These are phyloP conservation scores for Ischnura elegans DNA, from an alignment of 2,888 invertebrate species.

Conservation along the genomic window DNA sequence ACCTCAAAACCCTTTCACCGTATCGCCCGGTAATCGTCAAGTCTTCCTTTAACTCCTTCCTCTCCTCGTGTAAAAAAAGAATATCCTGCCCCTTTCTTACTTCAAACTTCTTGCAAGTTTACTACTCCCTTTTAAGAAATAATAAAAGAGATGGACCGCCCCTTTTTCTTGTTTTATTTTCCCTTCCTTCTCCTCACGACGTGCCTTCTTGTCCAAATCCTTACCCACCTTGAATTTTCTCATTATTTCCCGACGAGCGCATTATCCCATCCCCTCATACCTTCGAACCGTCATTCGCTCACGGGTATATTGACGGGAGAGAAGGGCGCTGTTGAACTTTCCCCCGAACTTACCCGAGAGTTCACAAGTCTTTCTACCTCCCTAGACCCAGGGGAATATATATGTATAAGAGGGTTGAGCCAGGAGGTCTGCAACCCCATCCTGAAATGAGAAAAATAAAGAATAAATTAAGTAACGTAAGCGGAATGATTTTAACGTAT, in stretches of 20 bases:
- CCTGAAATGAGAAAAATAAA: no score
- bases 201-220: constrained; percentile 9
- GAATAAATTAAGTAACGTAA: no score
- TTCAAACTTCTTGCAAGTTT: neutral
- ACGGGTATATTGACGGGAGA: constrained; percentile 10
- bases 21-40: neutral
- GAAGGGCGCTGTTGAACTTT: neutral
- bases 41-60: neutral
- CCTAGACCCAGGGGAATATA: no score
- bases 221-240: constrained; percentile 4
- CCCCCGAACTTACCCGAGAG: neutral
- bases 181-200: neutral
- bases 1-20: neutral
- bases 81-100: neutral
- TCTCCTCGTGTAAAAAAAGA: neutral
- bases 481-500: no score
- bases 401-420: no score
- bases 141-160: neutral
- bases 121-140: no score
- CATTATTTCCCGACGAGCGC: neutral
- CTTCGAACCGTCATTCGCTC: neutral
- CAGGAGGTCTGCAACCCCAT: no score
- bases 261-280: neutral
- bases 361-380: neutral
- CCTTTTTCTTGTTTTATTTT: neutral